These are phyloP conservation scores for Chironomus striatipennis DNA, from an alignment of 1,140 invertebrate genomes.

Conservation along the genomic window DNA sequence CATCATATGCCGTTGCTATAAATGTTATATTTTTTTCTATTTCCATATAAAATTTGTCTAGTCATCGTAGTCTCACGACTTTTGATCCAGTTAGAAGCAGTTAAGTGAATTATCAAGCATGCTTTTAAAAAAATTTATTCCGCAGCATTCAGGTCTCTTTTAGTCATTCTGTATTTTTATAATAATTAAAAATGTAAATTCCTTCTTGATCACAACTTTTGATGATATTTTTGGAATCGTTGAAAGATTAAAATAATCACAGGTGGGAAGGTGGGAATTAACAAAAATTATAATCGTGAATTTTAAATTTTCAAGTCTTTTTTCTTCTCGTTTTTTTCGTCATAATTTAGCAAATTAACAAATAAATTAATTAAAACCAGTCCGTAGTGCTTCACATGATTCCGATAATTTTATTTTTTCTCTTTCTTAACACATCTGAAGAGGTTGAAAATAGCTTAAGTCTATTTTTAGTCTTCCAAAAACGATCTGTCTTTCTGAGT, in stretches of 20 bases:
- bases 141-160: no score
- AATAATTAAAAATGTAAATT: conserved; percentile 3
- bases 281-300: neutral
- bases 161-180: neutral
- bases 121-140: no score
- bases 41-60: neutral
- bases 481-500: neutral
- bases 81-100: neutral
- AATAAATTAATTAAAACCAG: conserved; percentile 9
- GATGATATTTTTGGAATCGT: conserved; percentile 7
- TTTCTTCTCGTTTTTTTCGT: neutral
- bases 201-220: neutral
- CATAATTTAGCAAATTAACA: neutral
- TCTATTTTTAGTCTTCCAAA: conserved; percentile 2
- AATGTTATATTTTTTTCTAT: neutral
- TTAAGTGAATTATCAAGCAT: neutral
- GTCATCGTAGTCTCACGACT: neutral
- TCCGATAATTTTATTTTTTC: neutral
- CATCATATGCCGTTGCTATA: neutral
- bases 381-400: neutral
- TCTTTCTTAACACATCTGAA: neutral
- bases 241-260: neutral
- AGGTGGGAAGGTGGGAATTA: neutral
- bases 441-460: neutral
- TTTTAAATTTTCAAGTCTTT: conserved; percentile 9